Conservation (phyloP, 2,888 invertebrate species). For the Temnothorax rugatulus region DNA sequence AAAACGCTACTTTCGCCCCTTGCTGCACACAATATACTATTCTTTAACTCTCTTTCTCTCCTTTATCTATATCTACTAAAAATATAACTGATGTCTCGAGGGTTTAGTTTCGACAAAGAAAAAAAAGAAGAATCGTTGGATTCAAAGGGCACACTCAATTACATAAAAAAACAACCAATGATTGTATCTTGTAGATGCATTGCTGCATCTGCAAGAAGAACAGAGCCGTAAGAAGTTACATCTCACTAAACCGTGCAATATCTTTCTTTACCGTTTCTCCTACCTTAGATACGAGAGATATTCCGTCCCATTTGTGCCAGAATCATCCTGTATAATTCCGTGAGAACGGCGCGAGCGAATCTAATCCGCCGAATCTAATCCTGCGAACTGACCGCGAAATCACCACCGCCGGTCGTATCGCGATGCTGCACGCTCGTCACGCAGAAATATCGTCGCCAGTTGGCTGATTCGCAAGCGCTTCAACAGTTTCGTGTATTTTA, state of each 20-base stretch:
- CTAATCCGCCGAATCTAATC: constrained; percentile 51
- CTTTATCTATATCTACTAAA: too few species aligned
- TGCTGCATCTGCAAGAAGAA: neutral
- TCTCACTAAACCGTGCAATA: constrained; percentile 42
- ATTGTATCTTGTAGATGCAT: neutral
- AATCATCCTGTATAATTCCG: constrained; percentile 50
- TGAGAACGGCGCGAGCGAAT: constrained; percentile 49
- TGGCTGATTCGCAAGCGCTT: constrained; percentile 31
- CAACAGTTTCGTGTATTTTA: constrained; percentile 29
- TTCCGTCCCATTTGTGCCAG: constrained; percentile 28
- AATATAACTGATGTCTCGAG: neutral
- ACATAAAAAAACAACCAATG: neutral
- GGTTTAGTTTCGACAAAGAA: neutral
- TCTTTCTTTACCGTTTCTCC: constrained; percentile 39
- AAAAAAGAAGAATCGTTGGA: neutral
- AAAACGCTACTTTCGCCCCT: too few species aligned
- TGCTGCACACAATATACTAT: too few species aligned
- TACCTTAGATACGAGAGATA: constrained; percentile 28
- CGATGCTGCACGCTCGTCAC: constrained; percentile 45
- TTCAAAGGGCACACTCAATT: neutral
- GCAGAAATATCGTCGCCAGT: constrained; percentile 54
- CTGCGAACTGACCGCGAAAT: constrained; percentile 52
- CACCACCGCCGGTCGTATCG: constrained; percentile 53
- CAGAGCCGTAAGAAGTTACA: neutral
- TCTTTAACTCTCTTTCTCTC: neutral